Evolutionary conservation across 92 coral and sea anemone species (phyloP), one percentile per base, ranked within the genome.

Genomic region (Porites divaricata): DNA sequence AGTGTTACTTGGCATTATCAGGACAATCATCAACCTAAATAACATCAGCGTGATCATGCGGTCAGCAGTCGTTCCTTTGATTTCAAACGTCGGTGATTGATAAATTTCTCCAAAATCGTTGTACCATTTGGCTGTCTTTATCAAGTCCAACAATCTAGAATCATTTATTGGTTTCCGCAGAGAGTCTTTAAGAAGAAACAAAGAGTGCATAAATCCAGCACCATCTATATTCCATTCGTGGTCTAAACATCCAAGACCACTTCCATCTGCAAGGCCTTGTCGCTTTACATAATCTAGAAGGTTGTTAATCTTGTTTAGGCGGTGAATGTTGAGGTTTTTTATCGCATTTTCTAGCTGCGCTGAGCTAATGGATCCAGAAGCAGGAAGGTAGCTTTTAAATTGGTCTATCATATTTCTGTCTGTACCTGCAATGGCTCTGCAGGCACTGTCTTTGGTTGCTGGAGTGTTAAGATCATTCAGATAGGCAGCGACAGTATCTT

Each of bases 51-150:
- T 91, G 53, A 89, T 86, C 85, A 93, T 85, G 12, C 95, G 88
- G 78, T 94, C 93, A 53, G 95, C 89, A 28, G 98, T 91, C 8
- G 95, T 91, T 28, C 95, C 95, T 26, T 78, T 54, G 67, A n/a
- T 61, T 63, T 71, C 76, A 20, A 71, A 71, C 3, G 76, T 71
- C 2, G 70, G 70, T 3, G 51, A 13, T 66, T 91, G 95, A 62
- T 84, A 91, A 12, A 91, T 77, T 77, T 88, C 95, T 22, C 89
- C 89, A 54, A 91, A 85, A 58, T 85, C 85, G 66, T 52, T 81
- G 85, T 91, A 91, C 95, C 95, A 91, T 69, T 81, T 84, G 91
- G 87, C 87, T 8, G 92, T 83, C 56, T 67, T 81, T 6, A 92
- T 70, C 23, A 74, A 63, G 24, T 80, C 76, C 8, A 23, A 12